These are phyloP conservation scores for Bhutanitis thaidina DNA, from an alignment of 2,888 invertebrate genomes.

Conservation along the genomic window DNA sequence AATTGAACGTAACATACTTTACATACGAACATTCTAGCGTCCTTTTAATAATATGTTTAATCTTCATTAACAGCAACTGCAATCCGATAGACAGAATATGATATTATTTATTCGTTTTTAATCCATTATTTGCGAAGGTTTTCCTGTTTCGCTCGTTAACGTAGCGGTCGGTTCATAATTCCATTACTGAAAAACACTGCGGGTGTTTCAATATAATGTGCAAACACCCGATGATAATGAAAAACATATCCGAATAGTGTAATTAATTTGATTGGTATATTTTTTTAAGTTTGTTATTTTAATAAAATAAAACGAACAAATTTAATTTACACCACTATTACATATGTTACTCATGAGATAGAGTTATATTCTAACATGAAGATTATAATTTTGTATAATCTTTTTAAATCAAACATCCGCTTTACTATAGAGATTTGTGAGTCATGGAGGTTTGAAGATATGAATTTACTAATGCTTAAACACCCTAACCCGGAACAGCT, in stretches of 20 bases:
- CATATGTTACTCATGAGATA: no score
- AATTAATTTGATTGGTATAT: constrained; percentile 12
- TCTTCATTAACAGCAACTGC: background rate
- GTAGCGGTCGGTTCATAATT: constrained; percentile 32
- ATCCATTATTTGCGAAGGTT: constrained; percentile 18
- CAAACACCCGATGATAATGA: constrained; percentile 17
- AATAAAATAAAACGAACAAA: background rate
- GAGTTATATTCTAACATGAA: no score
- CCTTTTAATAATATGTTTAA: constrained; percentile 17
- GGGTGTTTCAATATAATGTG: constrained; percentile 14
- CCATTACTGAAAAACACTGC: constrained; percentile 39
- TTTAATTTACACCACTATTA: no score
- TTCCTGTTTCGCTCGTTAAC: constrained; percentile 28
- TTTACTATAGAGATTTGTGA: no score
- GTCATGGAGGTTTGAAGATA: no score
- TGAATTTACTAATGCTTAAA: no score
- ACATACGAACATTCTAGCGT: no score
- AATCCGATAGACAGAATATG: constrained; percentile 6
- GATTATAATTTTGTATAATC: no score
- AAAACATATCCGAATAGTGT: constrained; percentile 10
- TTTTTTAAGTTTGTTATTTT: constrained; percentile 1
- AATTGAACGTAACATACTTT: no score
- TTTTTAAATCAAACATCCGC: no score
- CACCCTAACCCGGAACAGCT: no score
- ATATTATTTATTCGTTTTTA: constrained; percentile 20